Base-by-base conservation (phyloP, 2,797 vertebrate genomes). In the Periparus ater region DNA sequence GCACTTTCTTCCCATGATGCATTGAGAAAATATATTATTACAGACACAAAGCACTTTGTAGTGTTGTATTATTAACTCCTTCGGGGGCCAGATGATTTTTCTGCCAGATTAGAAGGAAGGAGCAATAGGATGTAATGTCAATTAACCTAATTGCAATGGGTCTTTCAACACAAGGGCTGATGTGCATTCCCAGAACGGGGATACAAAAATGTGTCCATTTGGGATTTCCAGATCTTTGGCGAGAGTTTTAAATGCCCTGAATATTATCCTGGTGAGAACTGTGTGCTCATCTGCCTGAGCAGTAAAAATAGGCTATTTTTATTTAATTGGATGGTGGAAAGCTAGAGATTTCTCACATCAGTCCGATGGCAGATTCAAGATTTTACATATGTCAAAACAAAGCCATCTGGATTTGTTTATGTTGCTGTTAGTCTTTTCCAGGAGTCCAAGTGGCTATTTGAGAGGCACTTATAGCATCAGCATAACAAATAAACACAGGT, bases 371-470 rank as follows among this genome's bases (percentile, higher is more conserved):
- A 95, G 76, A 88, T 84, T 91, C 57, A 81, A 75, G 79, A 86
- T 78, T 94, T 88, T 93, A 78, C 19, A 17, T 90, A 38, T 90
- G 79, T 96, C 95, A 91, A 88, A 96, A 92, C 81, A 93, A 51
- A 83, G 62, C 89, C 87, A 75, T 95, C 93, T 96, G 89, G 44
- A 11, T 95, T 96, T 97, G 75, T 94, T 89, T 93, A 84, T 73
- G 16, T 68, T 29, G 26, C 60, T 84, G 85, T 90, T 88, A 86
- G 76, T 60, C 73, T 83, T 88, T 91, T 89, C 42, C 68, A 92
- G 92, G 91, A 80, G 68, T 77, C 71, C 74, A 91, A 77, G 85
- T 86, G 92, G 47, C 85, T 78, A 66, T 86, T 88, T 62, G 54
- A 76, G 79, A 88, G 58, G 11, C 30, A 34, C 23, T 47, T 47